Percentiles rank a stretch among this genome's conserved stretches.
phyloP scores from a whole-genome alignment of 2,113 vertebrate species.

The Aegithalos caudatus region DNA sequence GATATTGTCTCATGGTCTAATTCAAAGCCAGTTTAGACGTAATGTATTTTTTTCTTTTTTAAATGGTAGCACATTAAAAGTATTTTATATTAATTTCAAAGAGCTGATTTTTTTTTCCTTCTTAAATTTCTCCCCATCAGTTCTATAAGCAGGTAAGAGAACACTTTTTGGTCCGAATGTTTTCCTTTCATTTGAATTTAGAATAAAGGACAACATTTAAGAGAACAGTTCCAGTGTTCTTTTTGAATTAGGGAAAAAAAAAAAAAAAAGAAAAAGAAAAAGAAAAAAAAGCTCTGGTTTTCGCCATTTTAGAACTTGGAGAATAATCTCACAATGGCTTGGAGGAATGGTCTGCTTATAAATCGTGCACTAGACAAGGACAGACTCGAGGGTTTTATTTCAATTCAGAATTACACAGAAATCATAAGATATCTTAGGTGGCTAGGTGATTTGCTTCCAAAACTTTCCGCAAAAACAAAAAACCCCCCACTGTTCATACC shows the following conservation, averaged over 20 bases:
- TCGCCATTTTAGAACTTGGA: background rate
- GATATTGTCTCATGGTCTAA: background rate
- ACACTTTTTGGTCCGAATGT: background rate
- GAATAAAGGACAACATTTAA: background rate
- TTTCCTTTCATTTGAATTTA: background rate
- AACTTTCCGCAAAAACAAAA: background rate
- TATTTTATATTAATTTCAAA: background rate
- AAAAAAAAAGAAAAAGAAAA: too few relatives aligned
- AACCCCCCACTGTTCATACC: background rate
- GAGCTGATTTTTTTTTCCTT: background rate
- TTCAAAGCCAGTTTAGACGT: background rate
- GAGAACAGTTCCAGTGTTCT: accelerated
- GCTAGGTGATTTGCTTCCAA: background rate
- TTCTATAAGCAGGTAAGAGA: background rate
- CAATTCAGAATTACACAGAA: background rate
- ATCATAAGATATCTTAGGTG: background rate
- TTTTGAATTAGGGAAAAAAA: background rate
- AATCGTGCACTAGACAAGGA: background rate
- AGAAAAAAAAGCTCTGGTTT: background rate
- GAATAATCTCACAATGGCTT: background rate
- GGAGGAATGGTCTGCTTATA: background rate
- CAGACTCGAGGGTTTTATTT: background rate
- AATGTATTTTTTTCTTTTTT: background rate
- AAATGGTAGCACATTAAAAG: background rate
- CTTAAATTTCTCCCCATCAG: background rate